These are phyloP conservation scores for Balearica regulorum DNA, from an alignment of 2,797 vertebrate genomes.

Conservation along the genomic window DNA sequence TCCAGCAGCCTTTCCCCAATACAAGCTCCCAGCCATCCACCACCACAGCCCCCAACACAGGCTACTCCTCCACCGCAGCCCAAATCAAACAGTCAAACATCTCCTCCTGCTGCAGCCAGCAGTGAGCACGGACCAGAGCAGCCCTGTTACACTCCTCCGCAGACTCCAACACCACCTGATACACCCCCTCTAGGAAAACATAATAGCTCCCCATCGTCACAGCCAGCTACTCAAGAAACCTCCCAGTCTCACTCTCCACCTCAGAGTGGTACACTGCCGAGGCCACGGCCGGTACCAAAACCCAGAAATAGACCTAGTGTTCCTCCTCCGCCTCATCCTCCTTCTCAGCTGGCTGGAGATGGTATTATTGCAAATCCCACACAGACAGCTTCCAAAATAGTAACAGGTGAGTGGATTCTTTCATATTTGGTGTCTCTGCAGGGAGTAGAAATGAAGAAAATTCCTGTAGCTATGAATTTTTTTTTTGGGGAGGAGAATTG, in stretches of 20 bases:
- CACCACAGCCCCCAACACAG: conserved; percentile 89
- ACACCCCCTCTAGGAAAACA: conserved; percentile 81
- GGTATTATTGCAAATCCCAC: conserved; percentile 68
- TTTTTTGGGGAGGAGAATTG: too few species aligned
- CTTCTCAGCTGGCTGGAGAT: conserved; percentile 36
- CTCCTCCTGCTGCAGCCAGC: neutral
- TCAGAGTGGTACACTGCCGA: conserved; percentile 81
- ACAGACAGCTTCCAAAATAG: conserved; percentile 79
- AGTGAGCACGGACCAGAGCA: conserved; percentile 71
- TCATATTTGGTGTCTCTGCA: rapidly evolving
- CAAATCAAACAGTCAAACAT: conserved; percentile 38
- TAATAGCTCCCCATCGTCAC: neutral
- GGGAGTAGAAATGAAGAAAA: neutral
- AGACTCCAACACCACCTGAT: conserved; percentile 87
- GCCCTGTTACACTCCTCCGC: conserved; percentile 75
- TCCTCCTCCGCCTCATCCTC: conserved; percentile 90
- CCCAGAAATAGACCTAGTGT: conserved; percentile 89
- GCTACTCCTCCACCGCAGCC: conserved; percentile 67
- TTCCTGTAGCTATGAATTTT: neutral
- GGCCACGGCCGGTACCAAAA: conserved; percentile 89
- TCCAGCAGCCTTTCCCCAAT: conserved; percentile 86
- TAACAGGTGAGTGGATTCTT: conserved; percentile 83
- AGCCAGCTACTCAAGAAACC: conserved; percentile 36
- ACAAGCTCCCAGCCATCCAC: conserved; percentile 92
- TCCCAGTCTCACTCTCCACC: conserved; percentile 53